These are phyloP conservation scores for Hanleya hanleyi DNA, from an alignment of 2,888 invertebrate species.

Conservation along the genomic window DNA sequence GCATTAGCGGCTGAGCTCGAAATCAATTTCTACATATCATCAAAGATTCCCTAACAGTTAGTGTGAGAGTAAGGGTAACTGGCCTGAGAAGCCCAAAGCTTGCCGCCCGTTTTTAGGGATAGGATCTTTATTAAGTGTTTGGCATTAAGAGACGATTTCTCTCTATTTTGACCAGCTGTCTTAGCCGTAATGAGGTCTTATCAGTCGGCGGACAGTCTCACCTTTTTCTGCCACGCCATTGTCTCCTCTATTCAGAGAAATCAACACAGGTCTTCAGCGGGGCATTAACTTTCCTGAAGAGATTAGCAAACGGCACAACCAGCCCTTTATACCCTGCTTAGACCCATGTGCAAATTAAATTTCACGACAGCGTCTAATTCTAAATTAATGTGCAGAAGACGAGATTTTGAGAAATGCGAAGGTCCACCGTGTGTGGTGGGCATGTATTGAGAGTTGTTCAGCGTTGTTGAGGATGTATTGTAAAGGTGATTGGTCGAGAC, in stretches of 20 bases:
- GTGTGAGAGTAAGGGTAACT: too few relatives aligned
- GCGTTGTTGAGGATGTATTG: too few relatives aligned
- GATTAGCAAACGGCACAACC: background rate
- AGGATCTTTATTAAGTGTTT: background rate
- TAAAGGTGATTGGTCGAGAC: background rate
- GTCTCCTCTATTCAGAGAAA: background rate
- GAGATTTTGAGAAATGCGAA: background rate
- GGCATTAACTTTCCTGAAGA: background rate
- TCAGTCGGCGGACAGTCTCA: background rate
- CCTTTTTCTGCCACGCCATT: background rate
- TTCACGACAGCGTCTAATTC: background rate
- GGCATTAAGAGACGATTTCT: background rate
- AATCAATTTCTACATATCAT: background rate
- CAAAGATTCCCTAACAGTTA: background rate
- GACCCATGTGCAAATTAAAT: background rate
- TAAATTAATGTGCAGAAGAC: background rate
- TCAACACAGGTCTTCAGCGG: background rate
- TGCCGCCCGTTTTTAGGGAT: background rate
- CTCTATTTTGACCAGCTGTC: slow-evolving; percentile 6
- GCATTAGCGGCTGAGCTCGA: background rate
- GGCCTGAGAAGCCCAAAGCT: background rate
- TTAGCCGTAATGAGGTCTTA: background rate
- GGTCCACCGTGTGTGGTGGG: background rate
- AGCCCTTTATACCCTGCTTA: background rate
- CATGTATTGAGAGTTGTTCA: background rate